phyloP scores from a whole-genome alignment of 2,113 vertebrate genomes.

The Galeopterus variegatus region DNA sequence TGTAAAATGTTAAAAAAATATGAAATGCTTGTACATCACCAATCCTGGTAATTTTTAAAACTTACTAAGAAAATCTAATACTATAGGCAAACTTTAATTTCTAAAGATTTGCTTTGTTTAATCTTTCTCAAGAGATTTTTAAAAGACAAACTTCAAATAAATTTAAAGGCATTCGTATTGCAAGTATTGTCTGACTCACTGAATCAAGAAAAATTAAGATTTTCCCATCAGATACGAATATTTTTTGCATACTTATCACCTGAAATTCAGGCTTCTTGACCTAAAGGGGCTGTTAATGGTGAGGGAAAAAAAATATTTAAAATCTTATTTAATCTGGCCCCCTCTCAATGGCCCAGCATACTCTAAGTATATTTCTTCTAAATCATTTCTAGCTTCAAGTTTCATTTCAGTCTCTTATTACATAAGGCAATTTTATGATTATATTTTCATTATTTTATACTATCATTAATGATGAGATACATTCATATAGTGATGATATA shows the following conservation, averaged over 20 bases:
- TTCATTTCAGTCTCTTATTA: constrained; percentile 23
- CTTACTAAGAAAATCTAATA: not conserved
- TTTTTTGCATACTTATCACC: not conserved
- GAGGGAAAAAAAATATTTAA: not conserved
- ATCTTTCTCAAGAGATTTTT: not conserved
- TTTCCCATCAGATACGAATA: not conserved
- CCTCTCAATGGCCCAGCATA: not conserved
- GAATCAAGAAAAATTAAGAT: not conserved
- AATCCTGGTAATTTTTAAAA: constrained; percentile 14
- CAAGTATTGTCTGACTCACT: not conserved
- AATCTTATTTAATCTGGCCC: constrained; percentile 23
- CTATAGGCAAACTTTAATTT: not conserved
- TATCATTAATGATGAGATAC: not conserved
- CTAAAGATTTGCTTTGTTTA: not conserved
- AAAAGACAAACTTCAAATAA: not conserved
- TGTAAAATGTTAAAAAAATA: not conserved
- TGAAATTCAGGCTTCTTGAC: not conserved
- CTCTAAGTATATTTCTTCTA: not conserved
- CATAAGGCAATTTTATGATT: not conserved
- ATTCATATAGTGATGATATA: not conserved
- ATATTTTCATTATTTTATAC: constrained; percentile 11
- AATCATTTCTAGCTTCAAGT: not conserved
- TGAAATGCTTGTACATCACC: not conserved
- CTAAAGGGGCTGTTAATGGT: not conserved
- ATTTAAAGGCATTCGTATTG: not conserved